Evolutionary conservation across 2,797 vertebrate species (phyloP), one percentile per base, ranked within the genome.

Genomic region (Enteromius mattozi): DNA sequence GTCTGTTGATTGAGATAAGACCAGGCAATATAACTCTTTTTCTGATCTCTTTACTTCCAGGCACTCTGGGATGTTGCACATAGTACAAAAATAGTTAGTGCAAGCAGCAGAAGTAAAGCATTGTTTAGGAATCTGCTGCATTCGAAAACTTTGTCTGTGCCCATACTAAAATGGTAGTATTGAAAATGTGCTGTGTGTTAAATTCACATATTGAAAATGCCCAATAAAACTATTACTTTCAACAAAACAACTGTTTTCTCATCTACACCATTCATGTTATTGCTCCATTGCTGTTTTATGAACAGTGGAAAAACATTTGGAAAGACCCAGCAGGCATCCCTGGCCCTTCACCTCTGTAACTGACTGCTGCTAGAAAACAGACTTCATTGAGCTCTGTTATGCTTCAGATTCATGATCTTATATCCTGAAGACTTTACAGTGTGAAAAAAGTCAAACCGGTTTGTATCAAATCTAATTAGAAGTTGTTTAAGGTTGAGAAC

Each of bases 1-100:
- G 40, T 63, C 56, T 82, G 56, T 49, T 75, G 30, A 82, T 63
- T 19, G 3, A 65, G 81, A 75, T 82, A 75, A 75, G 70, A 68
- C 10, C 0, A 10, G 19, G 16, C 40, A 65, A 63, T 45, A 4
- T 42, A 42, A 12, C 10, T 42, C 40, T 12, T 42, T 42, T 42
- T 17, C 6, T 61, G 19, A 65, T 75, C 56, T 27, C 9, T 76
- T 75, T 30, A 40, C 59, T 66, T 35, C 16, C 21, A 51, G 13
- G 27, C 71, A 35, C 21, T 81, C 68, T 45, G 17, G 42, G 24
- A 70, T 59, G 3, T 17, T 54, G 40, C 42, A 21, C 24, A 35
- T 27, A 27, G 27, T 27, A 27, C 27, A 78, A 59, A 42, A 45
- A 35, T 16, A 8, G 8, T 30, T 19, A 17, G 12, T 80, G 33